Conservation (phyloP, 2,113 vertebrate genomes). For the Tichodroma muraria region DNA sequence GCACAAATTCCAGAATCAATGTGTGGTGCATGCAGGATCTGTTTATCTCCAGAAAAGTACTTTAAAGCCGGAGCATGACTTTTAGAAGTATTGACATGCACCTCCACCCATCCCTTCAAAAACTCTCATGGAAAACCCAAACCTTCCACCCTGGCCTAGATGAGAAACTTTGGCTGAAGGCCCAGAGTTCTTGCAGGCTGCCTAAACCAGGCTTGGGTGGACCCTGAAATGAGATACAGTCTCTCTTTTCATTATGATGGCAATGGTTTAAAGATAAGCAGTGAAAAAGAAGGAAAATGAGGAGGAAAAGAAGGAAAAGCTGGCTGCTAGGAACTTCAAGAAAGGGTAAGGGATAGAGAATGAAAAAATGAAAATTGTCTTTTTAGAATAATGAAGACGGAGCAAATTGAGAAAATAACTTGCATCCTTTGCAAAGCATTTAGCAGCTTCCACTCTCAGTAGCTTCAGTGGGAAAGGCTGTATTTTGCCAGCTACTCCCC, state of each 20-base stretch:
- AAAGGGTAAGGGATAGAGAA: background rate
- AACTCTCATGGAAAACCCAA: background rate
- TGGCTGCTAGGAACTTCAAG: background rate
- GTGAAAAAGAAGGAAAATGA: background rate
- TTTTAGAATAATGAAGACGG: background rate
- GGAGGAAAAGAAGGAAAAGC: background rate
- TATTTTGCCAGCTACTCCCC: background rate
- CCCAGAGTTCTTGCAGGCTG: background rate
- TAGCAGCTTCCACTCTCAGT: background rate
- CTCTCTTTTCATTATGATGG: background rate
- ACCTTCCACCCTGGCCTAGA: background rate
- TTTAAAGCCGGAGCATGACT: background rate
- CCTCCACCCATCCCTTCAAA: constrained; percentile 13
- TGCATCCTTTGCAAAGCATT: background rate
- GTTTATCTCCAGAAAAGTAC: background rate
- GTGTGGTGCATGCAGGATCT: background rate
- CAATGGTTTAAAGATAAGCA: background rate
- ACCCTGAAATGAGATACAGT: constrained; percentile 24
- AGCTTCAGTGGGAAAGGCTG: background rate
- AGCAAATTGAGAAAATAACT: background rate
- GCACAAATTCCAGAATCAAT: background rate
- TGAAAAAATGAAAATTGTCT: background rate
- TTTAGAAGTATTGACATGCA: background rate
- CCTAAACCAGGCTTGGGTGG: constrained; percentile 8
- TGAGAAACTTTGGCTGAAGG: background rate